Base-by-base conservation (phyloP, 2,888 invertebrate species). In the Agriopis leucophaearia region DNA sequence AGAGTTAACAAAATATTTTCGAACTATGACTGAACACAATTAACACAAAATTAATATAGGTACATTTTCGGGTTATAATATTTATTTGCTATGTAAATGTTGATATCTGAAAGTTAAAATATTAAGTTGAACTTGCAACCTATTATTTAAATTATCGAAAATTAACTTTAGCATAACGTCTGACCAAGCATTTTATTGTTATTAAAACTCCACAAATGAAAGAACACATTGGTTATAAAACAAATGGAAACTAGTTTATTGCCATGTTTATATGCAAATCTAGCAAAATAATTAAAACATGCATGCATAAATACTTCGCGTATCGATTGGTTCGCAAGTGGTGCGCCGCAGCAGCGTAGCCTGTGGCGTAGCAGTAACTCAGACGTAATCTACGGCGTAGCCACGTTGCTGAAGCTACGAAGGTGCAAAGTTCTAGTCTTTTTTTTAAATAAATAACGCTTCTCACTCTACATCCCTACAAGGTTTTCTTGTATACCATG, bases 291-390 rank as follows among this genome's bases (percentile, higher is more conserved):
- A 66, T 70, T 68, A 65, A 64, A 61, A 18, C 52, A 47, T 69
- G 64, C 63, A 61, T 68, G 52, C 64, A 66, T 66, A 64, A 70
- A 72, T 5, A 57, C 57, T 66, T 63, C 52, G n/a, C n/a, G 52
- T 56, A 72, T 70, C 66, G 69, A 73, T 73, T 69, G 69, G 51
- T 45, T 64, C 63, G 66, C 66, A 60, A 68, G 44, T 66, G 59
- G 64, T 47, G 61, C 56, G 65, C 59, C 48, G 70, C 52, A 62
- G 59, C 54, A 63, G 47, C 35, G 55, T 55, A 36, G 52, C 27
- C 64, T 64, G 68, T 66, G 70, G 59, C 51, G 42, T 60, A 61
- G 55, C 54, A 5, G 10, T 54, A 40, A 54, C 40, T 38, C 54
- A 54, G 40, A 9, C 15, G n/a, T 15, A 38, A 38, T 52, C 38